Evolutionary conservation across 2,888 invertebrate genomes (phyloP), one percentile per base, ranked within the genome.

Genomic region (Unio delphinus): DNA sequence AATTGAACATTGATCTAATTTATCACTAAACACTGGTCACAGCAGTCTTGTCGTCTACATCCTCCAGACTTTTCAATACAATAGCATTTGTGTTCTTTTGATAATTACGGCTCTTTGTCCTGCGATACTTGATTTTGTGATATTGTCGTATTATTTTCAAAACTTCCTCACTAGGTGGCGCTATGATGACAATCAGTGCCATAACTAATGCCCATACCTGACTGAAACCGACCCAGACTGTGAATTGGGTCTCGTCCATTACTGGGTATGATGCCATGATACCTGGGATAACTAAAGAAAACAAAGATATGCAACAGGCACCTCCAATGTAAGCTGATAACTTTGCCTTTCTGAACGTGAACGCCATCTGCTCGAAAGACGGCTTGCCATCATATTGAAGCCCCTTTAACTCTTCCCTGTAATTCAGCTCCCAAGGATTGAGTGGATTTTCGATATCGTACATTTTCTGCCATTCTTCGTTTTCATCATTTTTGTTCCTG

Each of bases 401-500:
- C 3, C 82, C 86, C 65, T 82, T 80, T 34, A 86, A 69, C 34
- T 86, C 86, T 45, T 85, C 86, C 15, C 83, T 72, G 68, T 80
- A 86, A 64, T 84, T 82, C n/a, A 81, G 64, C 63, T 86, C 85
- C 86, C 86, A 86, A 6, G 86, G 86, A 65, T 86, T 84, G 0
- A 86, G 75, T 1, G 85, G 86, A 69, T 86, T 86, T 70, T 86
- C 86, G 30, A 86, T 86, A 73, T 85, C 84, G 65, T 84, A 85
- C 81, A 86, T 82, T 69, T 86, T 86, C 73, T 84, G 82, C 86
- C 86, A 86, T 74, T 86, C 86, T 57, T 68, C 61, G 59, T 85
- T 79, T 63, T 75, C 83, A 61, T 83, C 83, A 23, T 82, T 79
- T 11, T 69, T 67, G 20, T 67, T 73, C 62, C 78, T 74, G 55